phyloP scores from a whole-genome alignment of 2,888 invertebrate genomes.

The Xestia sexstrigata region DNA sequence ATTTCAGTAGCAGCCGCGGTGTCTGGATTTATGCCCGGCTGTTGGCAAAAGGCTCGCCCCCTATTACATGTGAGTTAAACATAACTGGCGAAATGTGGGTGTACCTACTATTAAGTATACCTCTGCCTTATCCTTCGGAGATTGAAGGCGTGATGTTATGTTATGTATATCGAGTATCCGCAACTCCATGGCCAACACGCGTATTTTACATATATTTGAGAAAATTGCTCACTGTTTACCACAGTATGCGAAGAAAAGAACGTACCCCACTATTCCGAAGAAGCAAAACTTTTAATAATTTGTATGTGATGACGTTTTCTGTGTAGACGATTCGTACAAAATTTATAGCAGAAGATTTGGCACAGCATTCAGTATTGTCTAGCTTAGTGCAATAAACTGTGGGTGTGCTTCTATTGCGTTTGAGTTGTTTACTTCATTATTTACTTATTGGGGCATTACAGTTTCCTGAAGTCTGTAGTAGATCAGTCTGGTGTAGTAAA shows the following conservation, averaged over 20 bases:
- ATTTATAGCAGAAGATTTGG: slow-evolving; percentile 62
- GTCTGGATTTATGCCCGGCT: too few species aligned
- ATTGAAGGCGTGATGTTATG: too few species aligned
- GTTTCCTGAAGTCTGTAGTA: not conserved
- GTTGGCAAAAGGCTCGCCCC: too few species aligned
- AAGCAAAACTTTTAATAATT: slow-evolving; percentile 34
- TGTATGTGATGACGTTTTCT: slow-evolving; percentile 38
- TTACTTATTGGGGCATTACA: not conserved
- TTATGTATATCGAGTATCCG: not conserved
- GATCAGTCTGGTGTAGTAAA: not conserved
- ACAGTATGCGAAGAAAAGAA: not conserved
- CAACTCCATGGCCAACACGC: not conserved
- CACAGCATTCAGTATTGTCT: slow-evolving; percentile 55
- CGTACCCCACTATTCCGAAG: not conserved
- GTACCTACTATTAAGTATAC: too few species aligned
- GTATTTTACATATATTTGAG: not conserved
- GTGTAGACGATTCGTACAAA: slow-evolving; percentile 35
- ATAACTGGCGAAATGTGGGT: too few species aligned
- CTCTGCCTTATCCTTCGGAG: too few species aligned
- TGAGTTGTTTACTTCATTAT: slow-evolving; percentile 30
- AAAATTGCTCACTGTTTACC: not conserved
- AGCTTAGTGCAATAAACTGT: slow-evolving; percentile 44
- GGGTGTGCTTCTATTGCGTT: slow-evolving; percentile 16
- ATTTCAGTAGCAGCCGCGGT: too few species aligned
- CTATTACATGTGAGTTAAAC: too few species aligned